Evolutionary conservation across 2,113 vertebrate genomes (phyloP).

Genomic region (Rallus limicola): DNA sequence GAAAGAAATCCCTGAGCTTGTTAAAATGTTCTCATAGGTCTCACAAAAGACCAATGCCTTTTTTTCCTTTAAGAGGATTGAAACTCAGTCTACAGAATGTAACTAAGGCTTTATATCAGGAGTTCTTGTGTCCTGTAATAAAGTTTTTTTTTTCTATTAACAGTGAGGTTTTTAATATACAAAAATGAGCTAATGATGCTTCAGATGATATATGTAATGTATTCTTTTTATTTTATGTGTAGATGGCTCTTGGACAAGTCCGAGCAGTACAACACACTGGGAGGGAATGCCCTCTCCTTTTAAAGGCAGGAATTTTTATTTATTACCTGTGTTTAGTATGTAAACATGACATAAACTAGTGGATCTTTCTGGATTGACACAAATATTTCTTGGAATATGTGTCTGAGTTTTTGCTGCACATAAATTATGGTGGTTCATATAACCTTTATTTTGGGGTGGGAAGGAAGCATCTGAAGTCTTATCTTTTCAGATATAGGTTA

Average conservation of each 20-base stretch:
- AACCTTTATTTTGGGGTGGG: slow-evolving; percentile 75
- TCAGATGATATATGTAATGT: slow-evolving; percentile 85
- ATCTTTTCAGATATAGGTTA: slow-evolving; percentile 56
- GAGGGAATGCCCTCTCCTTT: slow-evolving; percentile 88
- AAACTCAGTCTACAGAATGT: slow-evolving; percentile 72
- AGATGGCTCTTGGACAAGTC: slow-evolving; percentile 89
- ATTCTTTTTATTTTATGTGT: slow-evolving; percentile 89
- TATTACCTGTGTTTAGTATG: slow-evolving; percentile 87
- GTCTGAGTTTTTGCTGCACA: slow-evolving; percentile 79
- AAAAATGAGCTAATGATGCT: slow-evolving; percentile 85
- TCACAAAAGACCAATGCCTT: slow-evolving; percentile 56
- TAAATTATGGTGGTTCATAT: slow-evolving; percentile 68
- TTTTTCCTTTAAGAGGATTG: slow-evolving; percentile 60
- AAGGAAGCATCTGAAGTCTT: slow-evolving; percentile 67
- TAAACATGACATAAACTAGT: slow-evolving; percentile 83
- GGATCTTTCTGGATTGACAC: slow-evolving; percentile 81
- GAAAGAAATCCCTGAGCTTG: slow-evolving; percentile 49
- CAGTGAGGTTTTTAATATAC: slow-evolving; percentile 80
- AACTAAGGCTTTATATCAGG: slow-evolving; percentile 72
- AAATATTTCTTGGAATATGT: slow-evolving; percentile 77
- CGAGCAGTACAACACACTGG: slow-evolving; percentile 87
- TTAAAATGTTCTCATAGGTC: slow-evolving; percentile 60
- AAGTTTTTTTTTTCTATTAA: slow-evolving; percentile 73
- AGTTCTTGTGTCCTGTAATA: slow-evolving; percentile 70
- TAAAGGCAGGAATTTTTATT: slow-evolving; percentile 89